Evolutionary conservation across 2,888 invertebrate species (phyloP).

Genomic region (Cephus spinipes): DNA sequence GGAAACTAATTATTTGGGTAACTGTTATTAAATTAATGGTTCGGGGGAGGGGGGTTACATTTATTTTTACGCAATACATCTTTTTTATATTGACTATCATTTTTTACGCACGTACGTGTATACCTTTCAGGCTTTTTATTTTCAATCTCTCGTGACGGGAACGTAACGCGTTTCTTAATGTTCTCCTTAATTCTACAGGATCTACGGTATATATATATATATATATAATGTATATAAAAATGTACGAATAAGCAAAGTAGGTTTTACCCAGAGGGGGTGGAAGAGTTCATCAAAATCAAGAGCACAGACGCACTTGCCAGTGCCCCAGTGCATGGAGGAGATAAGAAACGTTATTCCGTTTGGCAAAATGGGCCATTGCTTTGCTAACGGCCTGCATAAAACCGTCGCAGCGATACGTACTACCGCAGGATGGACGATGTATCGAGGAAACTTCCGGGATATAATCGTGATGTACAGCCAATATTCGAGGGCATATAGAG

Average conservation of each 20-base stretch:
- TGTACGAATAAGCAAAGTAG: background rate
- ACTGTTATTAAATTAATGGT: background rate
- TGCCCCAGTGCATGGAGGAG: slow-evolving; percentile 35
- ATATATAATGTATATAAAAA: background rate
- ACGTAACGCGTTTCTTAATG: too few species aligned
- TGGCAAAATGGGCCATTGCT: slow-evolving; percentile 50
- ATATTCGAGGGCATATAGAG: slow-evolving; percentile 48
- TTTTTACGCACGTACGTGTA: background rate
- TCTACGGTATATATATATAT: too few species aligned
- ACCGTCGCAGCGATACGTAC: slow-evolving; percentile 45
- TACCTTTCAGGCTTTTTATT: too few species aligned
- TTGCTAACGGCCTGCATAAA: slow-evolving; percentile 53
- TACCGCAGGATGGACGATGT: slow-evolving; percentile 39
- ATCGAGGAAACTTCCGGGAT: slow-evolving; percentile 47
- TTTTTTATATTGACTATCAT: background rate
- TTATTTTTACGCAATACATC: background rate
- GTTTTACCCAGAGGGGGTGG: background rate
- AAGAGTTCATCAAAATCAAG: background rate
- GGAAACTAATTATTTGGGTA: background rate
- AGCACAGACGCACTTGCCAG: background rate
- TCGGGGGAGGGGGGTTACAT: background rate
- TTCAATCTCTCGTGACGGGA: too few species aligned
- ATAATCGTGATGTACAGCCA: slow-evolving; percentile 59
- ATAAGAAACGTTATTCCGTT: slow-evolving; percentile 45
- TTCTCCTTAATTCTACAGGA: background rate